Percentiles rank a stretch among this genome's conserved stretches.
Conservation (phyloP, 2,888 invertebrate genomes). For the Crioceris asparagi region DNA sequence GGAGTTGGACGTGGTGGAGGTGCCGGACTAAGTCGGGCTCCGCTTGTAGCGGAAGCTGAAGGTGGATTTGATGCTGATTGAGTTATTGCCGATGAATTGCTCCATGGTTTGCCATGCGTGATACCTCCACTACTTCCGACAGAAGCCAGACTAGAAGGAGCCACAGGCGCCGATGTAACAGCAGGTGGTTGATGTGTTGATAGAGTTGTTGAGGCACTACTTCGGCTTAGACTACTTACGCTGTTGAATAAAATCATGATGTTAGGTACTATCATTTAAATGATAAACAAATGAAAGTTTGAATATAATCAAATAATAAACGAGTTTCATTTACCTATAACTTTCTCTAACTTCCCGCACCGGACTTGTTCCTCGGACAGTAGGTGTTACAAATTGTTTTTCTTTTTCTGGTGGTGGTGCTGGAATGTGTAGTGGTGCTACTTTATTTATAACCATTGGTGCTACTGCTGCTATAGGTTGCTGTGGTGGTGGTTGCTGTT, state of each 20-base stretch:
- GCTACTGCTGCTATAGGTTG: not conserved
- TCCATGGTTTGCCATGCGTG: too few relatives aligned
- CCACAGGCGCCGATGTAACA: too few relatives aligned
- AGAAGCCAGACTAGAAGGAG: slow-evolving; percentile 53
- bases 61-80: not conserved
- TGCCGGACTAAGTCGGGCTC: slow-evolving; percentile 5
- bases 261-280: too few relatives aligned
- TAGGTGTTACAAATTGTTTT: slow-evolving; percentile 42
- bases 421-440: not conserved
- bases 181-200: too few relatives aligned
- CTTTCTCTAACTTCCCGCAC: slow-evolving; percentile 61
- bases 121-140: slow-evolving; percentile 21
- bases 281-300: too few relatives aligned
- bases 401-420: slow-evolving; percentile 15
- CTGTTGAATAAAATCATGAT: slow-evolving; percentile 45
- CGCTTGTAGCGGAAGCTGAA: slow-evolving; percentile 5
- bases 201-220: slow-evolving; percentile 46
- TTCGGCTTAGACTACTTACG: slow-evolving; percentile 71
- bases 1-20: slow-evolving; percentile 33
- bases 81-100: too few relatives aligned
- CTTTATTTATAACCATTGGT: too few relatives aligned
- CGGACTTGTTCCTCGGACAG: slow-evolving; percentile 58
- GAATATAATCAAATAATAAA: not conserved
- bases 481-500: slow-evolving; percentile 5
- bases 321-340: slow-evolving; percentile 54